Evolutionary conservation across 1,140 invertebrate genomes (phyloP).

Genomic region (Dryas iulia): DNA sequence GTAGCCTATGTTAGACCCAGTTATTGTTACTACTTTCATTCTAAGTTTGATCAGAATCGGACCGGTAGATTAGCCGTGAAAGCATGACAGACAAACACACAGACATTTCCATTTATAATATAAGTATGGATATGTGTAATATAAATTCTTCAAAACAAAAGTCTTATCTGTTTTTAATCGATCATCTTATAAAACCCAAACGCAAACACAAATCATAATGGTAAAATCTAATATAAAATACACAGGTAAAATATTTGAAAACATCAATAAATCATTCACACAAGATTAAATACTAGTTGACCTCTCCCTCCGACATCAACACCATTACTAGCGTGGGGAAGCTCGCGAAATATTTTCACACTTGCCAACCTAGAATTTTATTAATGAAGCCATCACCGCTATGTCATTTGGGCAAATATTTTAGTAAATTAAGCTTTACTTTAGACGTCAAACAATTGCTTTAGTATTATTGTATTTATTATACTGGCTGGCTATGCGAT

Average conservation of each 20-base stretch:
- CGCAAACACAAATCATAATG: neutral
- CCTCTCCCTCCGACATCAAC: constrained; percentile 66
- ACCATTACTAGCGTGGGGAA: constrained; percentile 64
- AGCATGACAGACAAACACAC: too few relatives aligned
- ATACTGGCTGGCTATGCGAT: neutral
- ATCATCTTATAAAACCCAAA: too few relatives aligned
- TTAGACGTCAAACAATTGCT: neutral
- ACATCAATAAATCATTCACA: constrained; percentile 74
- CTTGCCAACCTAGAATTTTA: constrained; percentile 41
- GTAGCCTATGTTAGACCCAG: too few relatives aligned
- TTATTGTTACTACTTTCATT: too few relatives aligned
- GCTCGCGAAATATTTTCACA: constrained; percentile 53
- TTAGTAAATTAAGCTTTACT: neutral
- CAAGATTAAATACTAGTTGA: constrained; percentile 77
- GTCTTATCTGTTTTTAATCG: too few relatives aligned
- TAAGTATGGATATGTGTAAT: too few relatives aligned
- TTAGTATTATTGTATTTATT: neutral
- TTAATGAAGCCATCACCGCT: constrained; percentile 23
- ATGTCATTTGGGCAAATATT: neutral
- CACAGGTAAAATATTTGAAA: constrained; percentile 51
- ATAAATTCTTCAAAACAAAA: too few relatives aligned
- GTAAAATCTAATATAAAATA: neutral
- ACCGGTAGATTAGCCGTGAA: too few relatives aligned
- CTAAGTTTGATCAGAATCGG: too few relatives aligned
- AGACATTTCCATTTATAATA: too few relatives aligned